Evolutionary conservation across 2,797 vertebrate genomes (phyloP), one percentile per base, ranked within the genome.

Genomic region (Onychomys leucogaster): DNA sequence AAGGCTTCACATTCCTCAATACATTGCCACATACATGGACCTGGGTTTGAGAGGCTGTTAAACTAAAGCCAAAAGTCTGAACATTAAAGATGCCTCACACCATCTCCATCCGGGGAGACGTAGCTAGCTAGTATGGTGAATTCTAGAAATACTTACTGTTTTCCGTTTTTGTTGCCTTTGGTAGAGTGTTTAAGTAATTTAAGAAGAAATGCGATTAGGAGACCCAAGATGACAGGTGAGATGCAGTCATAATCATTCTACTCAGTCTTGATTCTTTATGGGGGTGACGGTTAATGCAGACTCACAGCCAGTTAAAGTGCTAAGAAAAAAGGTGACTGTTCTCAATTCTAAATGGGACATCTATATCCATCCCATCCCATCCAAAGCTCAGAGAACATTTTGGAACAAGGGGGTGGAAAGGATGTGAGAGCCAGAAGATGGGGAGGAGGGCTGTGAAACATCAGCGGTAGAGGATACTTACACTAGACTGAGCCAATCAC

Each of bases 21-120:
- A 16, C 2, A 25, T 10, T 52, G 9, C 3, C 4, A 2, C 11
- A 25, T 2, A 0, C 0, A 5, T 0, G 34, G 76, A n/a, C 19
- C 29, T n/a, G 10, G 0, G 3, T 11, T 0, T 25, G 37, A 27
- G 57, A 76, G 63, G 67, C 32, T n/a, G 16, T 14, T 43, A 21
- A 43, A 13, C 21, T 59, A 65, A 73, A 49, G 16, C 13, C 55
- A 63, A 73, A 87, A 75, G 49, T 29, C 6, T 0, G 6, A 0
- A 32, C 10, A 5, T 37, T 21, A n/a, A 0, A 77, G 27, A 5
- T 1, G 6, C 13, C 41, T 11, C 37, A 63, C 32, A 27, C 37
- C 21, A 34, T 69, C 27, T 7, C 5, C 55, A 2, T 0, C 73
- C n/a, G 14, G 34, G 59, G 37, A 59, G 19, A n/a, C 1, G 1